A percentile compares a stretch with the other conserved stretches of the same genome.
Evolutionary conservation across 2,888 invertebrate genomes (phyloP).

Genomic region (Brachynemurus nebulosus): DNA sequence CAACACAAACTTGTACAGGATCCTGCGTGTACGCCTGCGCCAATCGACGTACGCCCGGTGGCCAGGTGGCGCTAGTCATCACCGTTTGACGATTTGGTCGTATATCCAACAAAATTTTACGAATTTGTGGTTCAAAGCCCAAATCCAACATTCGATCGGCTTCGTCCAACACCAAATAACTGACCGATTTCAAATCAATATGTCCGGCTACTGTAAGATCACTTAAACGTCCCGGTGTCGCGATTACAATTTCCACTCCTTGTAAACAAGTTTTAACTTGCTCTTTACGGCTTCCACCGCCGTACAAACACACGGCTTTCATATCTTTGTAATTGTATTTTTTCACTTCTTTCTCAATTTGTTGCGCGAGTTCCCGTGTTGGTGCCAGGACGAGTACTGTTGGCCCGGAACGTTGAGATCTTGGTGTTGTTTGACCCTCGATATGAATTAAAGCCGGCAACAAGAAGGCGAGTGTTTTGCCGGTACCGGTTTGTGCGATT

Average conservation of each 20-base stretch:
- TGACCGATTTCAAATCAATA: conserved; percentile 64
- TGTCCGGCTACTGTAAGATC: conserved; percentile 52
- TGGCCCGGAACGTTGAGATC: conserved; percentile 61
- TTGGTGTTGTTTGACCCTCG: conserved; percentile 65
- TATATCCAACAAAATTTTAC: conserved; percentile 63
- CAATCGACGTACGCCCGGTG: conserved; percentile 67
- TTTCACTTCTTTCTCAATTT: conserved; percentile 81
- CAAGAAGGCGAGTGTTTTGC: conserved; percentile 89
- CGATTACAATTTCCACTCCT: conserved; percentile 91
- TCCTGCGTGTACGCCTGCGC: conserved; percentile 79
- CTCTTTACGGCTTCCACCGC: conserved; percentile 68
- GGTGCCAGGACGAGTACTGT: conserved; percentile 83
- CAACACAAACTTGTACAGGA: conserved; percentile 83
- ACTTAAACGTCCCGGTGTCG: conserved; percentile 86
- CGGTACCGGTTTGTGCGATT: conserved; percentile 88
- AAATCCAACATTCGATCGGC: conserved; percentile 79
- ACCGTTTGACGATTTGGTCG: conserved; percentile 87
- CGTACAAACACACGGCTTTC: conserved; percentile 83
- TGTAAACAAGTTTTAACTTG: conserved; percentile 59
- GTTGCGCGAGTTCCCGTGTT: conserved; percentile 83
- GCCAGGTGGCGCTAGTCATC: conserved; percentile 97
- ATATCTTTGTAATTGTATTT: conserved; percentile 85
- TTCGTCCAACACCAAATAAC: conserved; percentile 86
- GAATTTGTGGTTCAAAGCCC: conserved; percentile 81
- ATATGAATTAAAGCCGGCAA: conserved; percentile 89